Percentiles rank a stretch among this genome's conserved stretches.
Conservation (phyloP, 1,140 invertebrate species). For the Drosophila lacertosa region DNA sequence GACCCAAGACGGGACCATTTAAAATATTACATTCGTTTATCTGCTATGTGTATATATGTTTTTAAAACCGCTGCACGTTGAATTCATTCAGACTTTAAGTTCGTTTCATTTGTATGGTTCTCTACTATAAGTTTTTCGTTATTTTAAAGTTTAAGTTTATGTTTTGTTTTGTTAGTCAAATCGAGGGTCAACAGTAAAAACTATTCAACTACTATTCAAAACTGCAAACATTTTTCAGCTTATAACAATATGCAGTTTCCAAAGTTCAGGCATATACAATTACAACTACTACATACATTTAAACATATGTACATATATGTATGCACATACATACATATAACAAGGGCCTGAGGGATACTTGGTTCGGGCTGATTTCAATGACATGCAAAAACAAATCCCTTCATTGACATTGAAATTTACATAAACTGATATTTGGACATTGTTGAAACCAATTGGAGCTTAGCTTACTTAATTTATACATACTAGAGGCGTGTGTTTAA, state of each 20-base stretch:
- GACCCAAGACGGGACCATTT: constrained; percentile 12
- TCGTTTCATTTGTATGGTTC: constrained; percentile 77
- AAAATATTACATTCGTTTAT: constrained; percentile 54
- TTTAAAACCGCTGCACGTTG: constrained; percentile 80
- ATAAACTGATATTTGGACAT: constrained; percentile 13
- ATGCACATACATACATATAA: constrained; percentile 39
- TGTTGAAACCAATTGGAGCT: constrained; percentile 66
- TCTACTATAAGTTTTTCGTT: neutral
- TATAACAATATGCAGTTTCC: constrained; percentile 54
- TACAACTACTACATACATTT: constrained; percentile 39
- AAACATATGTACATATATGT: constrained; percentile 13
- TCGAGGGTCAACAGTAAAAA: constrained; percentile 64
- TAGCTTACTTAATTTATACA: constrained; percentile 15
- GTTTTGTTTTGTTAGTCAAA: constrained; percentile 21
- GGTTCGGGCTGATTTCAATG: constrained; percentile 32
- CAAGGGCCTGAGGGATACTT: constrained; percentile 62
- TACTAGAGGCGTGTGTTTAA: constrained; percentile 5
- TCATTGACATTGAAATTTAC: constrained; percentile 16
- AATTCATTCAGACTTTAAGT: constrained; percentile 80
- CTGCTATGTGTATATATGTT: constrained; percentile 55
- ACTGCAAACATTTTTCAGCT: constrained; percentile 31
- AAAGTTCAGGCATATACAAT: constrained; percentile 15
- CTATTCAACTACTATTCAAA: constrained; percentile 63
- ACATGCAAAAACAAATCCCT: constrained; percentile 23
- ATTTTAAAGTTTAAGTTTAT: constrained; percentile 5